phyloP scores from a whole-genome alignment of 1,140 invertebrate species.

The Drosophila sucinea region DNA sequence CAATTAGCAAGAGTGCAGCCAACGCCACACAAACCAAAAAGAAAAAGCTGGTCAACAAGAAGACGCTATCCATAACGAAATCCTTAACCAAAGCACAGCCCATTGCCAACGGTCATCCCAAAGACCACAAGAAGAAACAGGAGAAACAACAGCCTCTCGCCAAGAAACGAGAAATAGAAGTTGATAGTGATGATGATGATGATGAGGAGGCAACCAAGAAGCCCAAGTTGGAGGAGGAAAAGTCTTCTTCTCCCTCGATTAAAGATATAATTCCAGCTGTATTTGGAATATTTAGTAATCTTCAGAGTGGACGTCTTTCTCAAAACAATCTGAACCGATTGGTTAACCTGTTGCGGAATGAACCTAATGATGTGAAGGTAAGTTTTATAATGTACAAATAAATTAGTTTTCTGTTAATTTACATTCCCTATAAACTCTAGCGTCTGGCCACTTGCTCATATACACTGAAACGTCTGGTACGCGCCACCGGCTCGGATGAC shows the following conservation, averaged over 20 bases:
- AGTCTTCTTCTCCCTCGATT: not conserved
- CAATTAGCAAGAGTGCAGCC: not conserved
- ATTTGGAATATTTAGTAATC: not conserved
- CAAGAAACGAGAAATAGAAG: not conserved
- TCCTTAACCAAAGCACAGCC: not conserved
- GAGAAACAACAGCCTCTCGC: not conserved
- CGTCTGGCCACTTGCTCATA: constrained; percentile 49
- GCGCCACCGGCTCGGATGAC: constrained; percentile 62
- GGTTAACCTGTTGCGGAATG: not conserved
- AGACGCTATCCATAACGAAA: not conserved
- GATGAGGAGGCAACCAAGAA: constrained; percentile 10
- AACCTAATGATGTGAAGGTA: constrained; percentile 15
- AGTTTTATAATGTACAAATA: not conserved
- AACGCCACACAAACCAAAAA: not conserved
- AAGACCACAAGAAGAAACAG: constrained; percentile 1
- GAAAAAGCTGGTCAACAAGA: constrained; percentile 1
- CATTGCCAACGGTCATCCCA: not conserved
- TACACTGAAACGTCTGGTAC: constrained; percentile 51
- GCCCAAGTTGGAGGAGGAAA: not conserved
- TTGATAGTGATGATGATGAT: not conserved
- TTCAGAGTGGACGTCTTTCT: not conserved
- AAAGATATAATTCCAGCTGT: constrained; percentile 1
- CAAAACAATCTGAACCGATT: not conserved
- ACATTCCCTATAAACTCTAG: constrained; percentile 21
- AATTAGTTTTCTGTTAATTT: not conserved